Evolutionary conservation across 2,797 vertebrate genomes (phyloP).

Genomic region (Sebastes miniatus): DNA sequence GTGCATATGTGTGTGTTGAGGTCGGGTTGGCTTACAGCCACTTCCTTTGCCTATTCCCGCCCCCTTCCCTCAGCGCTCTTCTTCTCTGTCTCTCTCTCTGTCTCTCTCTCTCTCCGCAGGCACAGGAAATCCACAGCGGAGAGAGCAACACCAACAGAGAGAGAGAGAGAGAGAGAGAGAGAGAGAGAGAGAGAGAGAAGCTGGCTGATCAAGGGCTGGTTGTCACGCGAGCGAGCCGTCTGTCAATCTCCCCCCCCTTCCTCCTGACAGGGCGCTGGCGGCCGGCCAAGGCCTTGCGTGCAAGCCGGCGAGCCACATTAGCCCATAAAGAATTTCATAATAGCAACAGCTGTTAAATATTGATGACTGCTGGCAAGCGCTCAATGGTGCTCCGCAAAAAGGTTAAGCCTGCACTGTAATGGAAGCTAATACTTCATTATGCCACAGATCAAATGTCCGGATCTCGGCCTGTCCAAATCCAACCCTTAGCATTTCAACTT

Average conservation of each 20-base stretch:
- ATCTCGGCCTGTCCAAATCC: conserved; percentile 58
- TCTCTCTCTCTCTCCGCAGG: conserved; percentile 25
- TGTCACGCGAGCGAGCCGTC: conserved; percentile 92
- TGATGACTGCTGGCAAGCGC: conserved; percentile 88
- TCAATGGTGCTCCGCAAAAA: conserved; percentile 86
- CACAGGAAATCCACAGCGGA: conserved; percentile 80
- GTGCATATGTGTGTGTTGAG: conserved; percentile 62
- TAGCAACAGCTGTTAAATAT: conserved; percentile 99
- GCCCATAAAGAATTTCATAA: conserved; percentile 96
- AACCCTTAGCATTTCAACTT: conserved; percentile 27
- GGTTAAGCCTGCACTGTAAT: conserved; percentile 90
- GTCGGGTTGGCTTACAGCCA: conserved; percentile 79
- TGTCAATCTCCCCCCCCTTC: conserved; percentile 87
- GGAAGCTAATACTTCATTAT: conserved; percentile 92
- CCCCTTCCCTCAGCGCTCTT: conserved; percentile 55
- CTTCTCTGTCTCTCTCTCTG: conserved; percentile 40
- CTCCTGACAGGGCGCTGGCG: conserved; percentile 87
- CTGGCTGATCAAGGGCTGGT: conserved; percentile 87
- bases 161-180: conserved; percentile 38
- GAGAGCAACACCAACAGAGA: conserved; percentile 46
- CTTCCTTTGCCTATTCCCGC: conserved; percentile 73
- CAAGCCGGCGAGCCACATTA: conserved; percentile 90
- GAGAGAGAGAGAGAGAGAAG: conserved; percentile 68
- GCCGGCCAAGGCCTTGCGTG: conserved; percentile 92
- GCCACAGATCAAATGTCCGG: conserved; percentile 87